Evolutionary conservation across 2,888 invertebrate species (phyloP).

Genomic region (Leptodirus hochenwartii): DNA sequence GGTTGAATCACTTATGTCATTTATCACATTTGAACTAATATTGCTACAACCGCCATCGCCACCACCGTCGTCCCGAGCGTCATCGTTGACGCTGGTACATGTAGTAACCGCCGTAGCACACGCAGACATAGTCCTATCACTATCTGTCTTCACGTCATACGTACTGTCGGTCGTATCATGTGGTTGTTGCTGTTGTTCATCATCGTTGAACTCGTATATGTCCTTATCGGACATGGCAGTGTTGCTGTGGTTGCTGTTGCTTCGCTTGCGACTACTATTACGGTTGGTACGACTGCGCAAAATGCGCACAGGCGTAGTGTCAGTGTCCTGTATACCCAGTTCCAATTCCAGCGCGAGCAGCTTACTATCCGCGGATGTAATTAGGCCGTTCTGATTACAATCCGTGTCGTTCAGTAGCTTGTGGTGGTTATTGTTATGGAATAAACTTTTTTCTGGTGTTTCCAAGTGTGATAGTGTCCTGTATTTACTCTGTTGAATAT

Average conservation of each 20-base stretch:
- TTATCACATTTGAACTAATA: conserved; percentile 12
- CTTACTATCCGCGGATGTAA: too few species aligned
- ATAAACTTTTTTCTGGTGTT: too few species aligned
- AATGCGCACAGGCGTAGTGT: conserved; percentile 11
- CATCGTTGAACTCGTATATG: conserved; percentile 35
- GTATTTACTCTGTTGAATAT: too few species aligned
- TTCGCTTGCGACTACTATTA: conserved; percentile 11
- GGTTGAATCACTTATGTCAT: conserved; percentile 12
- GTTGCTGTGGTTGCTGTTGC: conserved; percentile 10
- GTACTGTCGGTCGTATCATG: conserved; percentile 16
- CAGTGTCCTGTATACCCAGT: conserved; percentile 1
- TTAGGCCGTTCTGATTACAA: conserved; percentile 18
- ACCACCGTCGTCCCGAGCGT: too few species aligned
- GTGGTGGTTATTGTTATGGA: neutral
- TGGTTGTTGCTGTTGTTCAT: conserved; percentile 21
- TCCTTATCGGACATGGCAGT: conserved; percentile 22
- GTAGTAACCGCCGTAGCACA: neutral
- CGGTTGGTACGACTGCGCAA: conserved; percentile 13
- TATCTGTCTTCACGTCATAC: conserved; percentile 15
- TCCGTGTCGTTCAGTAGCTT: conserved; percentile 9
- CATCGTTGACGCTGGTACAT: conserved; percentile 6
- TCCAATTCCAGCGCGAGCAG: neutral
- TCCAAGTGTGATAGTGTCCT: too few species aligned
- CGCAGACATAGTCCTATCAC: conserved; percentile 11
- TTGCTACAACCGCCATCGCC: too few species aligned